Evolutionary conservation across 2,113 vertebrate genomes (phyloP).

Genomic region (Ophiodon elongatus): DNA sequence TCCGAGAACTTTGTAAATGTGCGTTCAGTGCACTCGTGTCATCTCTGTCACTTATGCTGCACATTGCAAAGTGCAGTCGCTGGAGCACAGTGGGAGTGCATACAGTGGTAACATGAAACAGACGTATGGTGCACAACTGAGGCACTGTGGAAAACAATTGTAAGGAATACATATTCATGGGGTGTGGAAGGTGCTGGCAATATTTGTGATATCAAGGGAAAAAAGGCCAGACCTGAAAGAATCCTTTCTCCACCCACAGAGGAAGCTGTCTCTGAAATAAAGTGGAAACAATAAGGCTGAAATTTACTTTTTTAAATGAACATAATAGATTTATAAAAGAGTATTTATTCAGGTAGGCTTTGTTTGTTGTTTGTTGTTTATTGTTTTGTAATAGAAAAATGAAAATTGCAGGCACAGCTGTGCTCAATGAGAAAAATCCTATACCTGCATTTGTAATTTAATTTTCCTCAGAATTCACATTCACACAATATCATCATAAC

Average conservation of each 20-base stretch:
- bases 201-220: not conserved
- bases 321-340: not conserved
- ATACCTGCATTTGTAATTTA: too few relatives aligned
- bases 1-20: slow-evolving; percentile 48
- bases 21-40: slow-evolving; percentile 37
- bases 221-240: not conserved
- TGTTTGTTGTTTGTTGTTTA: too few relatives aligned
- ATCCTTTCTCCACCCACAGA: not conserved
- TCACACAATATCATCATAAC: not conserved
- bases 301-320: too few relatives aligned
- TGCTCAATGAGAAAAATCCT: not conserved
- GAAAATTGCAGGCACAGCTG: not conserved
- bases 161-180: not conserved
- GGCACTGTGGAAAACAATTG: not conserved
- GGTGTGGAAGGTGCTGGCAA: not conserved
- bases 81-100: not conserved
- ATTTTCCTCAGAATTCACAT: not conserved
- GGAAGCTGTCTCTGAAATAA: not conserved
- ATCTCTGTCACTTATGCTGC: slow-evolving; percentile 29
- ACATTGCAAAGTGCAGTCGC: slow-evolving; percentile 17
- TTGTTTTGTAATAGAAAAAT: not conserved
- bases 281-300: not conserved
- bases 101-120: slow-evolving; percentile 17
- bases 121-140: not conserved
- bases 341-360: not conserved